These are phyloP conservation scores for Lateolabrax maculatus DNA, from an alignment of 2,797 vertebrate species.

Conservation along the genomic window DNA sequence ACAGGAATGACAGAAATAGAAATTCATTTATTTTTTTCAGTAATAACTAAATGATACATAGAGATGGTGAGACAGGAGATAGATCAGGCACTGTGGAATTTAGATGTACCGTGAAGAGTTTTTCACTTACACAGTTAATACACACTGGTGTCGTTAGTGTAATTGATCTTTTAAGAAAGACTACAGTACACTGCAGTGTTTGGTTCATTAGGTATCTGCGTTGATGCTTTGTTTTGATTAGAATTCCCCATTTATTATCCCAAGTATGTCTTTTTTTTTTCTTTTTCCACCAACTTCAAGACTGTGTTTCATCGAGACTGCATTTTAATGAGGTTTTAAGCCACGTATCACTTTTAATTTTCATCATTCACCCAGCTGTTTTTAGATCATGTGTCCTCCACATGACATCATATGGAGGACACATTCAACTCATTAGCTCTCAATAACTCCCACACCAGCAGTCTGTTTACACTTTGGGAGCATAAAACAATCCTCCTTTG, in stretches of 20 bases:
- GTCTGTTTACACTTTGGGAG: constrained; percentile 10
- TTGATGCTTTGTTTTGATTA: constrained; percentile 54
- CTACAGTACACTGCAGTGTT: constrained; percentile 23
- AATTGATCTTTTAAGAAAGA: constrained; percentile 53
- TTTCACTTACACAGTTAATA: background rate
- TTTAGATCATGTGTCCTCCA: constrained; percentile 40
- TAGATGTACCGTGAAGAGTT: constrained; percentile 17
- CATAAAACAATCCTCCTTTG: constrained; percentile 14
- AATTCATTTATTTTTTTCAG: background rate
- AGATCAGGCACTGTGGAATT: constrained; percentile 28
- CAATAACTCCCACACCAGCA: background rate
- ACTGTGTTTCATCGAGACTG: constrained; percentile 19
- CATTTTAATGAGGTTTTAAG: constrained; percentile 38
- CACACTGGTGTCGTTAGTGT: constrained; percentile 29
- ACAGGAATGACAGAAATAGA: no score
- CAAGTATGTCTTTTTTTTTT: constrained; percentile 26
- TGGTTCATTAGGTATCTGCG: constrained; percentile 55
- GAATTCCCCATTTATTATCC: constrained; percentile 43
- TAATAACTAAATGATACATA: background rate
- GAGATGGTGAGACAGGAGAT: background rate
- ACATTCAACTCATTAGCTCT: constrained; percentile 54
- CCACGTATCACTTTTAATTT: constrained; percentile 28
- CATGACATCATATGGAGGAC: constrained; percentile 30
- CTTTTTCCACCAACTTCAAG: constrained; percentile 1
- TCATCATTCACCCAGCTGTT: background rate